A percentile compares a stretch with the other conserved stretches of the same genome.
Evolutionary conservation across 2,113 vertebrate species (phyloP).

Genomic region (Laticauda laticaudata): DNA sequence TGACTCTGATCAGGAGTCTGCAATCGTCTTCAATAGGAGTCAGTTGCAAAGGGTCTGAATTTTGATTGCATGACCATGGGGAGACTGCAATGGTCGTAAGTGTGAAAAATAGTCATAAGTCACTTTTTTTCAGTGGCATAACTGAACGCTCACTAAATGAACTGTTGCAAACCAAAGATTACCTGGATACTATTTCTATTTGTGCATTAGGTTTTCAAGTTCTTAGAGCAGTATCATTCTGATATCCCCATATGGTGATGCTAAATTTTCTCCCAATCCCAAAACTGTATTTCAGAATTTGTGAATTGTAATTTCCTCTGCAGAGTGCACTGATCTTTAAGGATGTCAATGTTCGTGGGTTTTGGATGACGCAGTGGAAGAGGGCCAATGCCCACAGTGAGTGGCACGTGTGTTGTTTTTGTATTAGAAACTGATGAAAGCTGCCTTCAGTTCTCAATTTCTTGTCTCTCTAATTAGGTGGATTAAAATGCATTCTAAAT

Average conservation of each 20-base stretch:
- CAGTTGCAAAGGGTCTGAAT: not conserved
- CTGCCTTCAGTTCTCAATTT: not conserved
- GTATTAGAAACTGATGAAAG: not conserved
- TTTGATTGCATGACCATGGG: not conserved
- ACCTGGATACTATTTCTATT: accelerated
- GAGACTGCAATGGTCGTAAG: not conserved
- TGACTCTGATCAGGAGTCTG: not conserved
- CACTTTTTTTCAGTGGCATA: not conserved
- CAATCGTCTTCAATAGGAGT: not conserved
- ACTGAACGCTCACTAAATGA: not conserved
- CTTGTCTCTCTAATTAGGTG: not conserved
- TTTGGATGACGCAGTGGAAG: conserved; percentile 95
- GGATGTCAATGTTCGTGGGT: conserved; percentile 84
- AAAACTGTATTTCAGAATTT: not conserved
- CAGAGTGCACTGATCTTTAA: conserved; percentile 95
- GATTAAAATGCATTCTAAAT: not conserved
- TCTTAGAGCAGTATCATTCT: not conserved
- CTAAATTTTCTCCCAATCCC: not conserved
- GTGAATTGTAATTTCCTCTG: not conserved
- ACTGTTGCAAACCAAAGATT: not conserved
- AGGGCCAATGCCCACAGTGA: conserved; percentile 78
- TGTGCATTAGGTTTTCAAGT: not conserved
- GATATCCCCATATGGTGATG: not conserved
- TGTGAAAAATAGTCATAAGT: not conserved
- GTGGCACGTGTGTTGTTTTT: conserved; percentile 65